A percentile compares a stretch with the other conserved stretches of the same genome.
phyloP scores from a whole-genome alignment of 2,113 vertebrate genomes.

The Barnardius zonarius region DNA sequence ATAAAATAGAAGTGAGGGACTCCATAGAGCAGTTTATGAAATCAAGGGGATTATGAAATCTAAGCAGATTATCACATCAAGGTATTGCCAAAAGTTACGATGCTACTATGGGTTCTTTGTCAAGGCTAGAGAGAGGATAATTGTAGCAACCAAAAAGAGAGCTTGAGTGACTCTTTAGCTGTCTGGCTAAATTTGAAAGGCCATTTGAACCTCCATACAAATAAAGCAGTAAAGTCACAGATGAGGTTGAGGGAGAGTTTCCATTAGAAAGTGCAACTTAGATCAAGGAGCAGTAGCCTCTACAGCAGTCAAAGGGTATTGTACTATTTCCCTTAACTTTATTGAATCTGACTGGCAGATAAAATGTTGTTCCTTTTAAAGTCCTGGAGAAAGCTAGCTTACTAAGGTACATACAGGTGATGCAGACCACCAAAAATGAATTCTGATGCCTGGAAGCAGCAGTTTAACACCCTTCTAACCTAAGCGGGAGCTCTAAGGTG shows the following conservation, averaged over 20 bases:
- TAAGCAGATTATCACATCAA: neutral
- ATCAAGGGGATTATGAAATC: neutral
- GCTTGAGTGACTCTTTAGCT: neutral
- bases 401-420: neutral
- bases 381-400: neutral
- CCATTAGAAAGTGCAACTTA: neutral
- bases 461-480: neutral
- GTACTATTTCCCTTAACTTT: neutral
- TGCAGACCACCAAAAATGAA: neutral
- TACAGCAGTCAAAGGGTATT: neutral
- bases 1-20: neutral
- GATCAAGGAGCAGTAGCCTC: neutral
- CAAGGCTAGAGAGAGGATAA: neutral
- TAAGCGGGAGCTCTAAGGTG: neutral
- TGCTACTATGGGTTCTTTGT: neutral
- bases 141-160: neutral
- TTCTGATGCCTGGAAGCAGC: neutral
- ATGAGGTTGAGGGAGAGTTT: neutral
- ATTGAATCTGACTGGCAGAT: neutral
- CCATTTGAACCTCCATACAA: neutral
- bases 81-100: neutral
- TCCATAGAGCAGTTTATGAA: neutral
- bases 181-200: neutral
- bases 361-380: slow-evolving; percentile 13
- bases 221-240: neutral